phyloP scores from a whole-genome alignment of 2,888 invertebrate genomes.

The Ophion obscuratus region DNA sequence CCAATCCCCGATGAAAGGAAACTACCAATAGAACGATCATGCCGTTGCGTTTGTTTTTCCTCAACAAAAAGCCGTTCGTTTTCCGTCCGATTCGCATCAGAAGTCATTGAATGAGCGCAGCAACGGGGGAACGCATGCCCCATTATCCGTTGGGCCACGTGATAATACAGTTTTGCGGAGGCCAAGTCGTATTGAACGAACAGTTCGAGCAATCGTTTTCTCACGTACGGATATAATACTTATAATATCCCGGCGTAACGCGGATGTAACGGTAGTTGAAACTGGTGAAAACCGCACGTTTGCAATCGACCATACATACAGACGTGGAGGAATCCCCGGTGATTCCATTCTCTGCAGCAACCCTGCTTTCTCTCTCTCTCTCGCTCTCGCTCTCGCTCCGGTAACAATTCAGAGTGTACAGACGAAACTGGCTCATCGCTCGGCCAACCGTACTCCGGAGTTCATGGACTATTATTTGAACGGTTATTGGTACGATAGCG shows the following conservation, averaged over 20 bases:
- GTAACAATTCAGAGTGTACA: slow-evolving; percentile 24
- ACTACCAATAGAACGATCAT: no score
- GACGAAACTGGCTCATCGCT: slow-evolving; percentile 27
- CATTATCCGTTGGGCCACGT: neutral
- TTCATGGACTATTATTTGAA: slow-evolving; percentile 80
- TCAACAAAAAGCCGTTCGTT: neutral
- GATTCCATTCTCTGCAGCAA: slow-evolving; percentile 21
- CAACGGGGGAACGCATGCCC: neutral
- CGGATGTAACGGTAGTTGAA: slow-evolving; percentile 27
- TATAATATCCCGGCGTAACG: slow-evolving; percentile 11
- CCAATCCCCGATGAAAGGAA: no score
- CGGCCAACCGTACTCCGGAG: slow-evolving; percentile 64
- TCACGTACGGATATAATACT: slow-evolving; percentile 46
- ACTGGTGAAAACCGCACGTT: slow-evolving; percentile 61
- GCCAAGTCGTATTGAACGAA: neutral
- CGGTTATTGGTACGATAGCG: slow-evolving; percentile 82
- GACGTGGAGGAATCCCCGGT: neutral
- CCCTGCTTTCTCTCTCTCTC: neutral
- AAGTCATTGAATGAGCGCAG: neutral
- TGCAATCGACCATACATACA: slow-evolving; percentile 10
- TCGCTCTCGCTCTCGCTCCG: slow-evolving; percentile 10
- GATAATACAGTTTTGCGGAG: neutral
- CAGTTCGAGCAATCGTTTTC: slow-evolving; percentile 23
- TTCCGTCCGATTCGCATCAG: neutral
- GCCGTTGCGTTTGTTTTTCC: no score